Evolutionary conservation across 64 coral and sea anemone species (phyloP).

Genomic region (Trachythela sp.): DNA sequence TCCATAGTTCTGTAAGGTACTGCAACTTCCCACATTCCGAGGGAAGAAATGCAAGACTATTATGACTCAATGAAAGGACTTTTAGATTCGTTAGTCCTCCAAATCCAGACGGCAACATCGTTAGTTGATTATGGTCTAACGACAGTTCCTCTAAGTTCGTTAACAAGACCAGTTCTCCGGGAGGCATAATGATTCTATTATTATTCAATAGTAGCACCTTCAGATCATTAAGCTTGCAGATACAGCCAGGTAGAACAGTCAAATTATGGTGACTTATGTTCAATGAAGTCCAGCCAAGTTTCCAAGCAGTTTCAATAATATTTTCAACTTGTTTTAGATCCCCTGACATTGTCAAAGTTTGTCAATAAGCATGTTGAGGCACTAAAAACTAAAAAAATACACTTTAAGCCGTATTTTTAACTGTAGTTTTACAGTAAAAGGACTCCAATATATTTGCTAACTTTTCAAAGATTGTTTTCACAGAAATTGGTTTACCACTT

Average conservation of each 20-base stretch:
- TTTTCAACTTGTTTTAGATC: conserved; percentile 79
- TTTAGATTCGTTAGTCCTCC: conserved; percentile 65
- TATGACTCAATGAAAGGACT: conserved; percentile 81
- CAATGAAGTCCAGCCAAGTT: conserved; percentile 34
- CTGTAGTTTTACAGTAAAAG: too few relatives aligned
- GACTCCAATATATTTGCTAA: too few relatives aligned
- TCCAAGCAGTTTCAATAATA: conserved; percentile 60
- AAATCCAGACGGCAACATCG: conserved; percentile 84
- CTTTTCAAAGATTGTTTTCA: too few relatives aligned
- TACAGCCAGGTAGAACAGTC: conserved; percentile 71
- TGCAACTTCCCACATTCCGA: conserved; percentile 75
- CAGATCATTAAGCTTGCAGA: conserved; percentile 64
- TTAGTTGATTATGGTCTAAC: conserved; percentile 90
- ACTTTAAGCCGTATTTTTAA: not conserved
- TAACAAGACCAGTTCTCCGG: conserved; percentile 68
- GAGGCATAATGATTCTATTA: conserved; percentile 96
- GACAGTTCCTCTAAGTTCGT: conserved; percentile 68
- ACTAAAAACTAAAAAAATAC: not conserved
- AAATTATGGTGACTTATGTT: conserved; percentile 85
- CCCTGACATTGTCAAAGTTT: not conserved
- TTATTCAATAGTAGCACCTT: conserved; percentile 73
- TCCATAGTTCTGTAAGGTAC: conserved; percentile 70
- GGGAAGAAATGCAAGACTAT: conserved; percentile 76
- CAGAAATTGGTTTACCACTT: too few relatives aligned
- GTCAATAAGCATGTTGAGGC: conserved; percentile 24